Percentiles rank a stretch among this genome's conserved stretches.
phyloP scores from a whole-genome alignment of 2,888 invertebrate genomes.

The Agrochola lota region DNA sequence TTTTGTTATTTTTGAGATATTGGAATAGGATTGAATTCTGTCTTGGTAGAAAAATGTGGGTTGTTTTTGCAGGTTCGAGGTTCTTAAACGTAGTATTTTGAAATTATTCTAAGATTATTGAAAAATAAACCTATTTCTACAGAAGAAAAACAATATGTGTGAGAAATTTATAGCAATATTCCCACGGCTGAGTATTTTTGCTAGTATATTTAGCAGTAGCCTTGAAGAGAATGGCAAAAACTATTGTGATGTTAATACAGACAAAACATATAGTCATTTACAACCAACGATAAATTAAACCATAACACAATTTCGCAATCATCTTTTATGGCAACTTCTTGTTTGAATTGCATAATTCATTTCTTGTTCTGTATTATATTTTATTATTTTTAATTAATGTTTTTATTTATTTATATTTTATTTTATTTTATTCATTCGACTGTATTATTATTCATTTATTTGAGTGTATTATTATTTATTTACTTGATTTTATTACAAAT shows the following conservation, averaged over 20 bases:
- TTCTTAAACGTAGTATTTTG: background rate
- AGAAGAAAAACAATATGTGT: background rate
- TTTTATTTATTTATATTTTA: no score
- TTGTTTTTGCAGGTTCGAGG: background rate
- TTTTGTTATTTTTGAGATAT: conserved; percentile 47
- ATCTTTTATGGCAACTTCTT: no score
- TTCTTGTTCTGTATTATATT: no score
- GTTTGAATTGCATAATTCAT: no score
- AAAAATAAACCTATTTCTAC: no score
- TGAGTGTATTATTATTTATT: no score
- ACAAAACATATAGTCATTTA: background rate
- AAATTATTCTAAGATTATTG: background rate
- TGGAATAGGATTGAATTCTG: conserved; percentile 12
- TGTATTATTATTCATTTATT: no score
- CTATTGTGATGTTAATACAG: background rate
- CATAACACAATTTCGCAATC: no score
- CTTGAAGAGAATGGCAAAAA: background rate
- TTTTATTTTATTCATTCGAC: no score
- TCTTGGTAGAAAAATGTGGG: background rate
- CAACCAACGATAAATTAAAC: background rate
- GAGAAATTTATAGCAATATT: background rate
- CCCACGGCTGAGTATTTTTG: background rate
- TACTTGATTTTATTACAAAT: no score
- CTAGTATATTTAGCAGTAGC: background rate
- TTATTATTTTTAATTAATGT: no score